phyloP scores from a whole-genome alignment of 30 jellyfish, hydroid and myxozoan species.

The Sanderia malayensis region DNA sequence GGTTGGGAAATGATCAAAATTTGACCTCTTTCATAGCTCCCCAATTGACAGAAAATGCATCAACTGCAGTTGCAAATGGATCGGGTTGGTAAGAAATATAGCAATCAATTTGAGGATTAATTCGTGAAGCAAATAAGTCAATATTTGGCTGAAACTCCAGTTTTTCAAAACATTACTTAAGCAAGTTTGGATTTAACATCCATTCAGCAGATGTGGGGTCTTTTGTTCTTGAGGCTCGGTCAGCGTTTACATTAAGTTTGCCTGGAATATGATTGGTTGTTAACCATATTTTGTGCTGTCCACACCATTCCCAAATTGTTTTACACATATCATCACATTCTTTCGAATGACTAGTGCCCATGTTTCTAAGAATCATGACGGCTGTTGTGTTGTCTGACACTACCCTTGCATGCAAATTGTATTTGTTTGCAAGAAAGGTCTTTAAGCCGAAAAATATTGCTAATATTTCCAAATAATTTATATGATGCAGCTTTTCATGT shows the following conservation, averaged over 20 bases:
- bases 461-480: conserved; percentile 12
- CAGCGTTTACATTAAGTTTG: conserved; percentile 9
- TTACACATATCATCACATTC: conserved; percentile 5
- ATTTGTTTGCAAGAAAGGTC: not conserved
- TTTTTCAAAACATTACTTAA: not conserved
- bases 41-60: conserved; percentile 30
- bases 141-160: conserved; percentile 1
- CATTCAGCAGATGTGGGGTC: conserved; percentile 12
- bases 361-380: not conserved
- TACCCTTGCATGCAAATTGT: not conserved
- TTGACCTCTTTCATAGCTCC: no score
- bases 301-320: conserved; percentile 9
- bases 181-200: conserved; percentile 12
- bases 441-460: conserved; percentile 18
- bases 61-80: conserved; percentile 10
- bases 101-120: not conserved
- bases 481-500: not conserved
- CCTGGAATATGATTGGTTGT: conserved; percentile 18
- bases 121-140: conserved; percentile 24
- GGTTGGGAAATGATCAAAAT: no score
- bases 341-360: conserved; percentile 25
- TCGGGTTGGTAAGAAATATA: not conserved
- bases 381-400: conserved; percentile 17
- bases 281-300: not conserved
- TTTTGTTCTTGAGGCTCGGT: conserved; percentile 17